These are phyloP conservation scores for Tupaia tana DNA, from an alignment of 2,113 vertebrate species.

Conservation along the genomic window DNA sequence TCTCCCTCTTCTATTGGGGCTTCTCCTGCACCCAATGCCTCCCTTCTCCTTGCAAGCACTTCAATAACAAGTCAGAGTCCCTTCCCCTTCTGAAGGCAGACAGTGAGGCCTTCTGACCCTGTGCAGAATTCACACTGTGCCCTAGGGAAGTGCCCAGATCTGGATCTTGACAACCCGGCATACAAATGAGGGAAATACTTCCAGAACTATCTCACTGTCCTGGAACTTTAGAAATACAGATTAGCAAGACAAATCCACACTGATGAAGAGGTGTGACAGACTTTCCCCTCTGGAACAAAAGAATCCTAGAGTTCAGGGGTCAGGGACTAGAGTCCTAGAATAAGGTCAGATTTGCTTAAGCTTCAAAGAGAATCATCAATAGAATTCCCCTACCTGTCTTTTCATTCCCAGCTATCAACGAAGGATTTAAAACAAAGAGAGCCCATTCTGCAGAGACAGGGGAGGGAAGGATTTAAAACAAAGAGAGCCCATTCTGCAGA, in stretches of 20 bases:
- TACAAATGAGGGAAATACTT: background rate
- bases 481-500: background rate
- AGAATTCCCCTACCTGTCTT: background rate
- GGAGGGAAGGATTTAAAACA: background rate
- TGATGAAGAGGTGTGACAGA: background rate
- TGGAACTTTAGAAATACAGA: slow-evolving; percentile 15
- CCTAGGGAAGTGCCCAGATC: background rate
- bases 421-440: slow-evolving; percentile 19
- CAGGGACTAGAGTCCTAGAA: background rate
- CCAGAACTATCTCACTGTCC: background rate
- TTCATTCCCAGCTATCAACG: slow-evolving; percentile 35
- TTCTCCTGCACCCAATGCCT: background rate
- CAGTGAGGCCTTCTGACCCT: background rate
- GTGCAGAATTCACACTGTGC: background rate
- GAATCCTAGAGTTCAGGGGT: background rate
- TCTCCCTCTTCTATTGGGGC: background rate
- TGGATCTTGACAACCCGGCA: background rate
- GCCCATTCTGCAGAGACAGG: background rate
- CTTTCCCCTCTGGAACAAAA: background rate
- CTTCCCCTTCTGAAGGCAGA: background rate
- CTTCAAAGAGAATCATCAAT: slow-evolving; percentile 6
- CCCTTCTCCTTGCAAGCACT: background rate
- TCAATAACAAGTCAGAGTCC: slow-evolving; percentile 13
- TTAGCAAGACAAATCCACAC: background rate
- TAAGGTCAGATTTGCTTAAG: slow-evolving; percentile 49